These are phyloP conservation scores for Calliphora vicina DNA, from an alignment of 1,140 invertebrate species.

Conservation along the genomic window DNA sequence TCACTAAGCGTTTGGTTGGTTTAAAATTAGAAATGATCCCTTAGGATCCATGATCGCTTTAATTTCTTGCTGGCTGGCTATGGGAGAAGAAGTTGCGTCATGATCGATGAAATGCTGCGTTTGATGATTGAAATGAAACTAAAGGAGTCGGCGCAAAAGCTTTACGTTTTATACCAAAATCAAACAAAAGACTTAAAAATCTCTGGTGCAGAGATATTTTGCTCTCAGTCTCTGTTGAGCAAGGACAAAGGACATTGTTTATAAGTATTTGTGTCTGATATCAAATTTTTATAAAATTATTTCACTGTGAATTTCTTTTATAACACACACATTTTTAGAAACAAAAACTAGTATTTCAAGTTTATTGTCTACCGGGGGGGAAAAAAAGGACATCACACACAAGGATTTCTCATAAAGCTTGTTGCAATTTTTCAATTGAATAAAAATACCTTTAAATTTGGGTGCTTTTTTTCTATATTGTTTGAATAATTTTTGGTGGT, in stretches of 20 bases:
- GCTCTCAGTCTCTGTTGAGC: too few species aligned
- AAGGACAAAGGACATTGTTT: conserved; percentile 4
- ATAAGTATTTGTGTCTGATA: neutral
- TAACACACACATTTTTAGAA: neutral
- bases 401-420: neutral
- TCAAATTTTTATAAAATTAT: neutral
- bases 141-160: conserved; percentile 61
- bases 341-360: conserved; percentile 55
- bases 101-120: conserved; percentile 53
- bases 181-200: neutral
- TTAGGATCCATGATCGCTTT: neutral
- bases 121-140: conserved; percentile 63
- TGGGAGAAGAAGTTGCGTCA: conserved; percentile 40
- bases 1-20: neutral
- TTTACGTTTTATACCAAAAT: conserved; percentile 52
- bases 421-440: conserved; percentile 24
- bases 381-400: neutral
- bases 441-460: conserved; percentile 20
- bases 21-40: neutral
- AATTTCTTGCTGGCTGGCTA: neutral
- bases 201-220: neutral
- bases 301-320: too few species aligned
- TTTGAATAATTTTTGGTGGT: conserved; percentile 41
- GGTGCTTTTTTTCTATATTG: conserved; percentile 33
- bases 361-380: conserved; percentile 55